Conservation (phyloP, 1,140 invertebrate species). For the Apis laboriosa region DNA sequence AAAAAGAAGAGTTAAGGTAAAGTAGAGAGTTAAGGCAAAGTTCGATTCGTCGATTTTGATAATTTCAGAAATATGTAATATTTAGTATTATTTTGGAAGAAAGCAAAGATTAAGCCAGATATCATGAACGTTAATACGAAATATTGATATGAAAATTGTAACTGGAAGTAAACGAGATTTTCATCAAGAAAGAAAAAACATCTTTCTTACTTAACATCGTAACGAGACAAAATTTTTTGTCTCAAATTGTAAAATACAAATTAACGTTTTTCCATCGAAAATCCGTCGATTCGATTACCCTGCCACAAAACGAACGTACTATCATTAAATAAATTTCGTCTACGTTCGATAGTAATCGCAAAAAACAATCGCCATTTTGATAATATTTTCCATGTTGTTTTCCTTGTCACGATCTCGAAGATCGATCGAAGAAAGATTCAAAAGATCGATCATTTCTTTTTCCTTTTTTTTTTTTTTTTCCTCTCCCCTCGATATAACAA, state of each 20-base stretch:
- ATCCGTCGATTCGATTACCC: background rate
- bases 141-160: no score
- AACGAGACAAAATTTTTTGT: background rate
- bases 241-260: background rate
- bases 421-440: background rate
- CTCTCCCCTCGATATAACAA: background rate
- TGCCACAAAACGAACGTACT: no score
- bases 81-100: no score
- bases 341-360: no score
- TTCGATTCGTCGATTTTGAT: no score
- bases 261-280: background rate
- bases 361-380: no score
- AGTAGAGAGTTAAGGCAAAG: no score
- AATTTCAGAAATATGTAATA: no score
- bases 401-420: background rate
- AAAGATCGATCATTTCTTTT: background rate
- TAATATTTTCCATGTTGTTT: background rate
- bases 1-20: no score
- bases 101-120: no score
- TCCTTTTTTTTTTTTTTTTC: rapidly evolving
- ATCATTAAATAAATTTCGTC: background rate
- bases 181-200: background rate
- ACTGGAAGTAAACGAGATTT: background rate
- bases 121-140: no score
- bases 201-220: background rate